Percentiles rank a stretch among this genome's conserved stretches.
Evolutionary conservation across 2,888 invertebrate genomes (phyloP).

Genomic region (Acanthosepion lycidas): DNA sequence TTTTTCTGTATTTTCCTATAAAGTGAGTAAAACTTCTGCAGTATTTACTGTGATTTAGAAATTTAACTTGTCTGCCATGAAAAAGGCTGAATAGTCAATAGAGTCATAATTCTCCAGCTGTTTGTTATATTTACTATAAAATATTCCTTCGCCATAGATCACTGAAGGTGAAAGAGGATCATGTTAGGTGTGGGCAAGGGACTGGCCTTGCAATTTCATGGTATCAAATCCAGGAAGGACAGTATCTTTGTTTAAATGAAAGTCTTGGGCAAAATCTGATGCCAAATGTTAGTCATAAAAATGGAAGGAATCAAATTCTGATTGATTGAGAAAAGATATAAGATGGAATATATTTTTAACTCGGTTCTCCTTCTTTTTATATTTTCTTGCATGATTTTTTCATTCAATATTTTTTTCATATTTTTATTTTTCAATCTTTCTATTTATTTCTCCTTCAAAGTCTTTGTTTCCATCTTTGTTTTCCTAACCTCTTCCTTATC

Average conservation of each 20-base stretch:
- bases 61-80: no score
- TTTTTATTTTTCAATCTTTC: no score
- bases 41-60: no score
- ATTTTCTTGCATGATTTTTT: not conserved
- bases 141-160: not conserved
- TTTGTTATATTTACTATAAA: not conserved
- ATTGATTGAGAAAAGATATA: not conserved
- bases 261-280: not conserved
- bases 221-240: not conserved
- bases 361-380: not conserved
- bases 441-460: no score
- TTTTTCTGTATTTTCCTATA: no score
- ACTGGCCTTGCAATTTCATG: not conserved
- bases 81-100: no score
- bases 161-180: not conserved
- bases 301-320: slow-evolving; percentile 1
- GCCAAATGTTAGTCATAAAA: slow-evolving; percentile 4
- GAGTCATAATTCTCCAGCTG: no score
- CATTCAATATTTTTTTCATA: not conserved
- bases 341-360: not conserved
- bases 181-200: not conserved
- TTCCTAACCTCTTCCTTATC: no score
- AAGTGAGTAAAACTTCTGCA: no score
- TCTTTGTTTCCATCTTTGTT: no score
- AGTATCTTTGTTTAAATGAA: not conserved